Evolutionary conservation across 2,113 vertebrate genomes (phyloP).

Genomic region (Meles meles): DNA sequence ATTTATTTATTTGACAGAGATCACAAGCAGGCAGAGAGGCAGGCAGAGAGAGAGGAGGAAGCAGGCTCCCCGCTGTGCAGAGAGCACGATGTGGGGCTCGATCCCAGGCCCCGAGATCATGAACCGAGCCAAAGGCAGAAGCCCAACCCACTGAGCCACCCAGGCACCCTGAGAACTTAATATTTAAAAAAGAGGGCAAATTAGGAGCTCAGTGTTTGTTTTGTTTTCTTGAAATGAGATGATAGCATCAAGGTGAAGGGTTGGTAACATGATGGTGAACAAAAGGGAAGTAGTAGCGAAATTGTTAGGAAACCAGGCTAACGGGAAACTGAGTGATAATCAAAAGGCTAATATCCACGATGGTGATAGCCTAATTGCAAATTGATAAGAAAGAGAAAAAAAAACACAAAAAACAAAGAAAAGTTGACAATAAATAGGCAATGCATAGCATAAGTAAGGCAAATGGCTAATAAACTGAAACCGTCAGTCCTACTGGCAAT

Average conservation of each 20-base stretch:
- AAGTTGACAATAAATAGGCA: not conserved
- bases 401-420: not conserved
- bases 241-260: not conserved
- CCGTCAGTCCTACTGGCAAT: not conserved
- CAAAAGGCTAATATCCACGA: not conserved
- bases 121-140: too few relatives aligned
- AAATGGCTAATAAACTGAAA: not conserved
- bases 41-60: too few relatives aligned
- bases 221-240: not conserved
- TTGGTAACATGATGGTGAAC: not conserved
- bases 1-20: too few relatives aligned
- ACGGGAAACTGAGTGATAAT: not conserved
- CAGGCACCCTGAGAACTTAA: not conserved
- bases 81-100: too few relatives aligned
- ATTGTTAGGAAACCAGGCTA: not conserved
- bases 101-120: too few relatives aligned
- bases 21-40: too few relatives aligned
- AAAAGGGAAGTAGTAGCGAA: not conserved
- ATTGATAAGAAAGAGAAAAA: not conserved
- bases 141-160: too few relatives aligned
- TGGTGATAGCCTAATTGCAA: not conserved
- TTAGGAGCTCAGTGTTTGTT: not conserved
- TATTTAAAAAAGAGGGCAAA: not conserved
- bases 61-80: too few relatives aligned
- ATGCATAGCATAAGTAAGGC: not conserved